phyloP scores from a whole-genome alignment of 2,888 invertebrate genomes.

The Cerastis leucographa region DNA sequence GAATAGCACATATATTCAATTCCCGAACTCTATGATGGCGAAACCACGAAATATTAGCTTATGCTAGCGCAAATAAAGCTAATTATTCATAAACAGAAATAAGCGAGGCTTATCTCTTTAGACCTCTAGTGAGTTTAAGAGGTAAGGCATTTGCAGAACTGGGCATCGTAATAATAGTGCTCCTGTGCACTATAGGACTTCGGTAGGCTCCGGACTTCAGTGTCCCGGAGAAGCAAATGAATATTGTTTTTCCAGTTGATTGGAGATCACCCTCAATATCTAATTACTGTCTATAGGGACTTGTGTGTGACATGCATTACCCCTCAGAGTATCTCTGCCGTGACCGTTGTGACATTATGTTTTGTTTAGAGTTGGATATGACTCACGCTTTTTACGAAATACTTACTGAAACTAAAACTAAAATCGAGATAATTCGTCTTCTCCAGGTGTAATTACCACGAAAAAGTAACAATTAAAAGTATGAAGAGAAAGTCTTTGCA shows the following conservation, averaged over 20 bases:
- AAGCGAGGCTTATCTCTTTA: background rate
- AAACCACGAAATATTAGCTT: background rate
- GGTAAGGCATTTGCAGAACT: background rate
- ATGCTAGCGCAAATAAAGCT: too few species aligned
- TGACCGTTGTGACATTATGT: conserved; percentile 17
- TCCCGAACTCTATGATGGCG: background rate
- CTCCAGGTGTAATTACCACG: conserved; percentile 23
- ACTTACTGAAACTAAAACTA: background rate
- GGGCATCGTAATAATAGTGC: background rate
- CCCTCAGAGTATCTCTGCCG: conserved; percentile 18
- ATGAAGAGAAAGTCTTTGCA: conserved; percentile 37
- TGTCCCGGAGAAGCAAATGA: background rate
- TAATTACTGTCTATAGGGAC: background rate
- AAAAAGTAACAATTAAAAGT: conserved; percentile 23
- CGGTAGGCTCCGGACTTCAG: background rate
- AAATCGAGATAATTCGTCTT: background rate
- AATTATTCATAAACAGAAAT: background rate
- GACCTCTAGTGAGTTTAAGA: background rate
- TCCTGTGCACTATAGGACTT: background rate
- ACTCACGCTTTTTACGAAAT: conserved; percentile 11
- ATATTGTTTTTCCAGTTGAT: conserved; percentile 12
- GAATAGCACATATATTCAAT: background rate
- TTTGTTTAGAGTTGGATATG: conserved; percentile 8
- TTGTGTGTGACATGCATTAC: conserved; percentile 8
- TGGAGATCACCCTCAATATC: conserved; percentile 21